Percentiles rank a stretch among this genome's conserved stretches.
These are phyloP conservation scores for Cirrhinus mrigala DNA, from an alignment of 2,797 vertebrate species.

Conservation along the genomic window DNA sequence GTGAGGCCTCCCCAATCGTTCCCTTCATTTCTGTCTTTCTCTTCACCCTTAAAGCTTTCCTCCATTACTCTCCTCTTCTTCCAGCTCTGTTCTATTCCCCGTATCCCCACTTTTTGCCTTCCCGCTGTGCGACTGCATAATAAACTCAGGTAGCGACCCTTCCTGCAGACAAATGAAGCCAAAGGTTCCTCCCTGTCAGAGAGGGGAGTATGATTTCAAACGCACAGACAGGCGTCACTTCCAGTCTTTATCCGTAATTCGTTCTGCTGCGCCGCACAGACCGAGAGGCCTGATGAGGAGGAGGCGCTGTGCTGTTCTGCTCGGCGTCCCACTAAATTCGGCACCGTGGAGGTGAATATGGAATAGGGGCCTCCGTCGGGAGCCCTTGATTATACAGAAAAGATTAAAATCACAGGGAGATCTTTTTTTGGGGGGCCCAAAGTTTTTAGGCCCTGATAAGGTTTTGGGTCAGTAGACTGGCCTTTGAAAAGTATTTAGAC, in stretches of 20 bases:
- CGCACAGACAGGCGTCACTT: slow-evolving; percentile 62
- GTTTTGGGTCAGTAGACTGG: background rate
- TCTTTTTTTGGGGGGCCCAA: background rate
- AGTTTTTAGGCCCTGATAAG: background rate
- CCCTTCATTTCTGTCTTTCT: slow-evolving; percentile 16
- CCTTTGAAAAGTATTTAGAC: background rate
- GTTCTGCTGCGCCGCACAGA: slow-evolving; percentile 44
- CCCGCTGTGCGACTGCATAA: slow-evolving; percentile 54
- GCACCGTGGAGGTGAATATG: slow-evolving; percentile 60
- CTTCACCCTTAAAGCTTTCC: slow-evolving; percentile 1
- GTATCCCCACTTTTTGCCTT: slow-evolving; percentile 35
- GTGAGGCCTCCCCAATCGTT: slow-evolving; percentile 34
- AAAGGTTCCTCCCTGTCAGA: slow-evolving; percentile 55
- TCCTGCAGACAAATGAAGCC: slow-evolving; percentile 59
- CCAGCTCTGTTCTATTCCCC: slow-evolving; percentile 7
- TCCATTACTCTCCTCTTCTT: background rate
- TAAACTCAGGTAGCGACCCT: slow-evolving; percentile 53
- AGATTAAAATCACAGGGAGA: slow-evolving; percentile 48
- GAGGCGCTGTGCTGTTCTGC: slow-evolving; percentile 65
- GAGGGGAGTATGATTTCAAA: slow-evolving; percentile 64
- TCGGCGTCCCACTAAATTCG: slow-evolving; percentile 63
- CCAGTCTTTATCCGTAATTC: slow-evolving; percentile 62
- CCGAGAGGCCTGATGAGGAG: slow-evolving; percentile 60
- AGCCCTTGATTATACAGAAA: slow-evolving; percentile 18
- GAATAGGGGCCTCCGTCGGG: slow-evolving; percentile 52